phyloP scores from a whole-genome alignment of 2,797 vertebrate species.

The Protonibea diacanthus region DNA sequence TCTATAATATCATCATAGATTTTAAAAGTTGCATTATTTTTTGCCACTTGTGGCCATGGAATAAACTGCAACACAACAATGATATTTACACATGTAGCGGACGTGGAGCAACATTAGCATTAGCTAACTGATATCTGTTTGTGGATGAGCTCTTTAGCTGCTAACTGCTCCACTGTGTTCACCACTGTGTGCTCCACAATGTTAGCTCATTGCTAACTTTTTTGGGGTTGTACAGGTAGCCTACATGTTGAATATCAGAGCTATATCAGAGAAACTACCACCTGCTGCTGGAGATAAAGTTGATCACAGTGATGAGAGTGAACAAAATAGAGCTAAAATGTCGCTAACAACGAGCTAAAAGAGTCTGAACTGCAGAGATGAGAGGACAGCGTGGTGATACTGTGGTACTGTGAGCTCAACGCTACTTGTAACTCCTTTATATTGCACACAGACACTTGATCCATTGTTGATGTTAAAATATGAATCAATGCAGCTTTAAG shows the following conservation, averaged over 20 bases:
- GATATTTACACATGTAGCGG: too few relatives aligned
- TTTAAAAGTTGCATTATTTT: too few relatives aligned
- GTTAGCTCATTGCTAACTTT: background rate
- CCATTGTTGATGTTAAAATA: background rate
- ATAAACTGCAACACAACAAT: background rate
- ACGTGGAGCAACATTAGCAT: background rate
- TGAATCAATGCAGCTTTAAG: background rate
- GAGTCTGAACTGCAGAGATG: background rate
- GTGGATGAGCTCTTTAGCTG: background rate
- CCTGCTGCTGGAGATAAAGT: background rate
- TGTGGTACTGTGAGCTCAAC: background rate
- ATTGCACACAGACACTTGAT: background rate
- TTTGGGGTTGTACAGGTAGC: background rate
- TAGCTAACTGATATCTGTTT: background rate
- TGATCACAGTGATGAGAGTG: background rate
- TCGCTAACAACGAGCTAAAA: background rate
- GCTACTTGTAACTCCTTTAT: background rate
- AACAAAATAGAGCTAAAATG: background rate
- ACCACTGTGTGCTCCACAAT: background rate
- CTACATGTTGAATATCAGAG: background rate
- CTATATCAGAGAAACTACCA: background rate
- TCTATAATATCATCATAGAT: too few relatives aligned
- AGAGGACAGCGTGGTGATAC: background rate
- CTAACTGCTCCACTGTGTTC: background rate
- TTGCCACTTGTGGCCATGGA: background rate